Evolutionary conservation across 2,888 invertebrate species (phyloP).

Genomic region (Diloba caeruleocephala): DNA sequence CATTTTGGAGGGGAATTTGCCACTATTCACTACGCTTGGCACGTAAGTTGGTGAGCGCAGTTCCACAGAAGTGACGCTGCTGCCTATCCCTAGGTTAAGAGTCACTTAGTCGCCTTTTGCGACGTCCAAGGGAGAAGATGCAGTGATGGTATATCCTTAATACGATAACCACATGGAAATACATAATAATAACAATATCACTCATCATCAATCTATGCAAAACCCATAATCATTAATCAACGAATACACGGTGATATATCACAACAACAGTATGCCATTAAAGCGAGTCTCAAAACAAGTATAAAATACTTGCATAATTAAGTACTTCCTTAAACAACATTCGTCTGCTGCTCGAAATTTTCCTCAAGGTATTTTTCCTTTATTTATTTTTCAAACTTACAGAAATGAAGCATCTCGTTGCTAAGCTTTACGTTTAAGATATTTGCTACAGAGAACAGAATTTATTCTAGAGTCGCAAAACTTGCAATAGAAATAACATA

Average conservation of each 20-base stretch:
- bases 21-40: no score
- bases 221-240: no score
- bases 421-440: slow-evolving; percentile 6
- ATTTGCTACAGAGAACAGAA: slow-evolving; percentile 11
- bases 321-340: slow-evolving; percentile 33
- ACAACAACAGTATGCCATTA: neutral
- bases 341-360: slow-evolving; percentile 13
- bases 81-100: no score
- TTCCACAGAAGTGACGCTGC: no score
- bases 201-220: no score
- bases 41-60: no score
- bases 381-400: slow-evolving; percentile 12
- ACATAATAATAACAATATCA: no score
- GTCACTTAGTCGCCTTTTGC: no score
- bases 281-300: neutral
- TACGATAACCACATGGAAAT: no score
- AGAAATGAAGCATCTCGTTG: slow-evolving; percentile 21
- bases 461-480: slow-evolving; percentile 12
- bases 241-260: neutral
- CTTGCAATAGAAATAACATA: neutral
- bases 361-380: slow-evolving; percentile 10
- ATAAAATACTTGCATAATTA: slow-evolving; percentile 14
- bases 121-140: no score
- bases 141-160: no score
- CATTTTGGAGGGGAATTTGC: no score